Conservation (phyloP, 37 sponge, comb jelly and placozoan genomes). For the Ephydatia muelleri region DNA sequence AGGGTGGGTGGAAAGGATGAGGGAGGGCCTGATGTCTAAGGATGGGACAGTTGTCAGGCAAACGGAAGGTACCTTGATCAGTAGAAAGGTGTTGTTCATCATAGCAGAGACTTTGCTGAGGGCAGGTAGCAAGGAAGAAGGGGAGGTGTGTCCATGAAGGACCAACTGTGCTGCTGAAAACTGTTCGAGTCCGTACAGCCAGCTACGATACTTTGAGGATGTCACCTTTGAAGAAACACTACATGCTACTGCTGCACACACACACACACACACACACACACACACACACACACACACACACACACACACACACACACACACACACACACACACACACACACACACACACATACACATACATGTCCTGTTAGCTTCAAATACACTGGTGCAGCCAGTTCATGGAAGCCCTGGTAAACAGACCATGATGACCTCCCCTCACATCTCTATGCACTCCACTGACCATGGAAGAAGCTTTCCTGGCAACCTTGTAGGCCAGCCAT, state of each 20-base stretch:
- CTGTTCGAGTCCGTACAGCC: slow-evolving; percentile 46
- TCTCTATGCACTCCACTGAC: slow-evolving; percentile 6
- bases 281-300: slow-evolving; percentile 1
- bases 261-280: slow-evolving; percentile 10
- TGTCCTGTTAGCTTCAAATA: slow-evolving; percentile 42
- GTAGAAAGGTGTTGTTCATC: slow-evolving; percentile 39
- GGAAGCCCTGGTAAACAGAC: slow-evolving; percentile 49
- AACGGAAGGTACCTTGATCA: slow-evolving; percentile 31
- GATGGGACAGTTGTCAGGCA: not conserved
- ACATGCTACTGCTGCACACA: not conserved
- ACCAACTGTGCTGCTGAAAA: slow-evolving; percentile 54
- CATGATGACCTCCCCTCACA: not conserved
- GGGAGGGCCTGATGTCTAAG: not conserved
- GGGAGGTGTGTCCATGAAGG: not conserved
- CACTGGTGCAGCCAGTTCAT: slow-evolving; percentile 41
- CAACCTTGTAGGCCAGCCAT: slow-evolving; percentile 63
- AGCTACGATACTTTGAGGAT: slow-evolving; percentile 36
- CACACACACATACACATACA: not conserved
- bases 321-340: slow-evolving; percentile 15
- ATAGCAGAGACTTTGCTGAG: slow-evolving; percentile 37
- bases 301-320: slow-evolving; percentile 6
- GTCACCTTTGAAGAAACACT: slow-evolving; percentile 33
- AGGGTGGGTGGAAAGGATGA: too few relatives aligned
- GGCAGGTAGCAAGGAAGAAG: slow-evolving; percentile 26
- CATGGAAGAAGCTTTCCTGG: slow-evolving; percentile 64